Base-by-base conservation (phyloP, 1,140 invertebrate species). In the Zophobas morio region DNA sequence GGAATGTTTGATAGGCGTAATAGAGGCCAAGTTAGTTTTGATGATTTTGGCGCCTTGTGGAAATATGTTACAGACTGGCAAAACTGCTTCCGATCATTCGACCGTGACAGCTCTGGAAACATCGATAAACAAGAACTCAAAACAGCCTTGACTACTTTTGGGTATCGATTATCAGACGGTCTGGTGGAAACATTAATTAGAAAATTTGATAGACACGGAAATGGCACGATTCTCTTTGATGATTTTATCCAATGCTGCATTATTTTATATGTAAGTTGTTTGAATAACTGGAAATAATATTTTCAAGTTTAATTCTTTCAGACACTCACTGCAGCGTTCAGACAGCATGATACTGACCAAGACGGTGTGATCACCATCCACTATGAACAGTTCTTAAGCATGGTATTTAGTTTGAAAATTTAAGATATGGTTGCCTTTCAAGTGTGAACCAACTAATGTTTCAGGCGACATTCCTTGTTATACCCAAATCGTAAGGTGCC, bases 51-150 rank as follows among this genome's bases (percentile, higher is more conserved):
- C 49, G 93, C 95, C 3, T 87, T 99, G 0, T 99, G 98, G 98
- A 98, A 99, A 86, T 99, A 99, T 87, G 95, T 99, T 0, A 96
- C 94, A n/a, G 96, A 99, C 84, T 99, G 98, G 97, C 96, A 98
- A 86, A 94, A 94, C 80, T 98, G 96, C 85, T 99, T 99, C 87
- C 90, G 95, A 71, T 94, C 93, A 1, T 99, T 98, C 87, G 98
- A 99, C 86, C 89, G 93, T 40, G 98, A 99, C 84, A 95, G 94
- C 84, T 98, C 96, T 8, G 97, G 98, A n/a, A 96, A 96, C 81
- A 99, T 99, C 80, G 97, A 99, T 87, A 92, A 91, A 83, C 88
- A 91, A 75, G 98, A 99, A 88, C 86, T 99, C 0, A 95, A 94
- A 87, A 94, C 91, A 75, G 98, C 98, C 1, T 87, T 99, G 0